Base-by-base conservation (phyloP, 2,888 invertebrate species). In the Phengaris arion region DNA sequence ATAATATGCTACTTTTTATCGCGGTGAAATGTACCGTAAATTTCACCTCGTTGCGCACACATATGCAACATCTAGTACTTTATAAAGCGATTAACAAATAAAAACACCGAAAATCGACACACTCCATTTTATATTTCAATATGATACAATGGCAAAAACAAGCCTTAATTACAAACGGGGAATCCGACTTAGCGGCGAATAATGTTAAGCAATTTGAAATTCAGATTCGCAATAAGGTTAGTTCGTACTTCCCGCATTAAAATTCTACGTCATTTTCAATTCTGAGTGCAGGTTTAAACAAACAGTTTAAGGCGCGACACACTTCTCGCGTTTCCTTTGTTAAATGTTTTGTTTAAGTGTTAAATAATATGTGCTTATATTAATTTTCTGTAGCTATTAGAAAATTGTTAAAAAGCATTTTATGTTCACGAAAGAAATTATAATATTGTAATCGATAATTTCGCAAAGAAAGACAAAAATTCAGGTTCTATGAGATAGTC, bases 211-310 rank as follows among this genome's bases (percentile, higher is more conserved):
- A 78, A 88, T 88, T 86, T 88, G 84, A 85, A 87, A 81, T 88
- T 87, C 87, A 86, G 86, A 88, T 87, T 79, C 78, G 77, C 82
- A 83, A 84, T 86, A 85, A 85, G 84, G 85, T 83, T 77, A 82
- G 74, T 80, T 70, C 69, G 69, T 48, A 51, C 51, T 51, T 82
- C 81, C 79, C 79, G 80, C 80, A 82, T 80, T 84, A 80, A 82
- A 81, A 82, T 79, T 80, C 77, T 77, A 76, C 78, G 78, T 79
- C 81, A 79, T 80, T 80, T 76, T 77, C 74, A 75, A 69, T 57
- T 74, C 74, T 72, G 70, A 35, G 68, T 51, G 73, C 73, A 77
- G 35, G 54, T 54, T 72, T 35, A 54, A 70, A 54, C 35, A 72
- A 52, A 54, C 9, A 22, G 22, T 35, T 51, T 54, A 72, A 35